Base-by-base conservation (phyloP, 2,888 invertebrate species). In the Oligia latruncula region DNA sequence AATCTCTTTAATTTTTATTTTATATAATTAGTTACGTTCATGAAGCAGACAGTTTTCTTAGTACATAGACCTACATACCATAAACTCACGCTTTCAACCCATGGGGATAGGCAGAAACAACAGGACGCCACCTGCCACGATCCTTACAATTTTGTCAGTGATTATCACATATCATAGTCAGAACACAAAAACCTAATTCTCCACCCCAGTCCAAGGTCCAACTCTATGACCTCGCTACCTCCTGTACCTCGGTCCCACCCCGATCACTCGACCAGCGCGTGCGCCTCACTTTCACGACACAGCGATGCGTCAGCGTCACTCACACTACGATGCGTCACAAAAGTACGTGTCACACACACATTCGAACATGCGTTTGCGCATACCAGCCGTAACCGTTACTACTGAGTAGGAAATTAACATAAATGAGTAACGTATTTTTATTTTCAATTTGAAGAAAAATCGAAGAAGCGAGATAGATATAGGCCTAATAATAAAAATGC, bases 211-310 rank as follows among this genome's bases (percentile, higher is more conserved):
- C n/a, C 78, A 85, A 85, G 74, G 76, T 83, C 74, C 66, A 72
- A 13, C 3, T 0, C 23, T 58, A 11, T 78, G 84, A 84, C 83
- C 81, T 85, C 82, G 83, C 85, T 76, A 35, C n/a, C 73, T 90
- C 93, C 90, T 90, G 74, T 91, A 79, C 72, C 86, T 87, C 74
- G 17, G 11, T 23, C 85, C 87, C 20, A n/a, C 46, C 78, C 82
- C 79, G 86, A 90, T 92, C 94, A 94, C 92, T 91, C 93, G 78
- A 71, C 70, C 83, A 62, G 81, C 91, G 91, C 94, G 92, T 94
- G 92, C 83, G 78, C 81, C 88, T 88, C 91, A 91, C 93, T 93
- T 93, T 93, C 94, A 89, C 93, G 88, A 82, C 82, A 74, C 71
- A 74, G 60, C 85, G 89, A 90, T 90, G 90, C 90, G 90, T 90